phyloP scores from a whole-genome alignment of 2,113 vertebrate genomes.

The Oreochromis aureus region DNA sequence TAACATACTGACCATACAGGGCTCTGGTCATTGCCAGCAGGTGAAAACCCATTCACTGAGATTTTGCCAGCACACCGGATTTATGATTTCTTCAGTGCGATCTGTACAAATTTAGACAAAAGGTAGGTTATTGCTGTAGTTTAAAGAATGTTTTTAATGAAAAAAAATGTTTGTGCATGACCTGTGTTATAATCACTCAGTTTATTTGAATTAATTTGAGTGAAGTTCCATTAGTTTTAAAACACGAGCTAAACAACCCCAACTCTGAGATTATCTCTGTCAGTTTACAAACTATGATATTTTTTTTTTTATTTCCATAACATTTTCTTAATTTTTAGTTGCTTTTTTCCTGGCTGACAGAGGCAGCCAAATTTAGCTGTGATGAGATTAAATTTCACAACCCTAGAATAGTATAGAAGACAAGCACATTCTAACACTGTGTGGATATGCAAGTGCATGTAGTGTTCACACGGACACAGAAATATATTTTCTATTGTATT shows the following conservation, averaged over 20 bases:
- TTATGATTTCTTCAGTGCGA: not conserved
- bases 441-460: not conserved
- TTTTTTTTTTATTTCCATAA: not conserved
- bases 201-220: not conserved
- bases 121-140: not conserved
- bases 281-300: not conserved
- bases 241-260: not conserved
- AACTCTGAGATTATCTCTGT: not conserved
- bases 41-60: constrained; percentile 8
- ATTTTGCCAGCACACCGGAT: not conserved
- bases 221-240: not conserved
- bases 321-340: not conserved
- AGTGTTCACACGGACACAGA: not conserved
- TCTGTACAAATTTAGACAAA: not conserved
- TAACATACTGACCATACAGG: not conserved
- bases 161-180: not conserved
- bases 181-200: not conserved
- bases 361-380: constrained; percentile 49
- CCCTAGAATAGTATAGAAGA: constrained; percentile 50
- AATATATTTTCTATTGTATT: not conserved
- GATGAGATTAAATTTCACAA: constrained; percentile 57
- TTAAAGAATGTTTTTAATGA: not conserved
- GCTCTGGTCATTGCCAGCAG: not conserved
- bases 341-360: not conserved
- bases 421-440: not conserved